A percentile compares a stretch with the other conserved stretches of the same genome.
Conservation (phyloP, 92 coral and sea anemone genomes). For the Hydrozoanthus gracilis region DNA sequence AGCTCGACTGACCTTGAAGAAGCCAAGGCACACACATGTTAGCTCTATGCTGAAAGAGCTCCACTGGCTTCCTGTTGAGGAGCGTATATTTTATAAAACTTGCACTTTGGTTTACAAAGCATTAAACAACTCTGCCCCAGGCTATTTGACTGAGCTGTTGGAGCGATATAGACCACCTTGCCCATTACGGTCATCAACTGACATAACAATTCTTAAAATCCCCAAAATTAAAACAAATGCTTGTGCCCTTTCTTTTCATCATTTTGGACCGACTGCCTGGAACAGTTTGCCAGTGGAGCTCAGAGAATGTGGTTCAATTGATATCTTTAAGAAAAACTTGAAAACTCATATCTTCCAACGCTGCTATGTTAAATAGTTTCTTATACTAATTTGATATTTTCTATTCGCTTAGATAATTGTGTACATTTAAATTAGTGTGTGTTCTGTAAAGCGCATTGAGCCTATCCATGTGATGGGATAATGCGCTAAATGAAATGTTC, state of each 20-base stretch:
- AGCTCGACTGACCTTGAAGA: conserved; percentile 2
- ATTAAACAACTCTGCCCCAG: background rate
- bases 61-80: background rate
- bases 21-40: background rate
- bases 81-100: background rate
- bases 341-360: background rate
- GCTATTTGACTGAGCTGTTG: background rate
- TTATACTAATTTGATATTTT: background rate
- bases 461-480: background rate
- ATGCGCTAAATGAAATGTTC: background rate
- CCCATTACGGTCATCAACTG: background rate
- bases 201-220: background rate
- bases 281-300: background rate
- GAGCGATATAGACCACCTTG: background rate
- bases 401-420: background rate
- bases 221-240: background rate
- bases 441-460: background rate
- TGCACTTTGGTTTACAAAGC: background rate
- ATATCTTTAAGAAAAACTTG: background rate
- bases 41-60: background rate
- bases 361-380: background rate
- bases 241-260: background rate
- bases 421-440: background rate
- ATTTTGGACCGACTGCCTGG: background rate
- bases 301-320: background rate